A percentile compares a stretch with the other conserved stretches of the same genome.
phyloP scores from a whole-genome alignment of 1,140 invertebrate species.

The Papilio glaucus region DNA sequence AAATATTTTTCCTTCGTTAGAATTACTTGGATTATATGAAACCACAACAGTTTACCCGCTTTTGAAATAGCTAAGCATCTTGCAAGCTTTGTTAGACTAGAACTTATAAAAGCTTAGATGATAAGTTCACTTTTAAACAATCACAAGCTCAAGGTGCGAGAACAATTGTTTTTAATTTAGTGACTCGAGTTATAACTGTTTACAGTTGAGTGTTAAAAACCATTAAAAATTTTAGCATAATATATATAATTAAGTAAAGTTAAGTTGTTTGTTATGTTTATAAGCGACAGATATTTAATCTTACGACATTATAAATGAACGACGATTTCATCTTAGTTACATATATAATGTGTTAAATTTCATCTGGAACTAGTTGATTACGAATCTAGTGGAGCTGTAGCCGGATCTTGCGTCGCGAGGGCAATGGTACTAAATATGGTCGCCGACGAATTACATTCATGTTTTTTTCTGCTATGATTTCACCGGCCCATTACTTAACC shows the following conservation, averaged over 20 bases:
- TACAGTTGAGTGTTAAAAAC: not conserved
- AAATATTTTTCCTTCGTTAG: too few species aligned
- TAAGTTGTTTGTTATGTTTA: too few species aligned
- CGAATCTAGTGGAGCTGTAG: not conserved
- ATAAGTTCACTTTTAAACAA: too few species aligned
- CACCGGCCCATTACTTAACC: not conserved
- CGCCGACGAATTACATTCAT: not conserved
- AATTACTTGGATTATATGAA: too few species aligned
- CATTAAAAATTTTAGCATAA: not conserved
- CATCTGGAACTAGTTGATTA: not conserved
- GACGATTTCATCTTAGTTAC: not conserved
- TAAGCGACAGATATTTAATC: too few species aligned
- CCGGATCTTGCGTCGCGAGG: not conserved
- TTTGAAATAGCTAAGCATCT: too few species aligned
- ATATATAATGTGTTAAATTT: not conserved
- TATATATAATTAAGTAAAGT: not conserved
- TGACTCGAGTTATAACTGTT: not conserved
- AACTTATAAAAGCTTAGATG: too few species aligned
- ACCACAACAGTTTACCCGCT: too few species aligned
- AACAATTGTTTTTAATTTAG: too few species aligned
- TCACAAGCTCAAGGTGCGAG: too few species aligned
- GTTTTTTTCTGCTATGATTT: slow-evolving; percentile 1
- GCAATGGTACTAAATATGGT: slow-evolving; percentile 1
- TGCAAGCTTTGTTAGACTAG: too few species aligned
- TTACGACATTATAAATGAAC: too few species aligned